These are phyloP conservation scores for Ruditapes philippinarum DNA, from an alignment of 1,140 invertebrate genomes.

Conservation along the genomic window DNA sequence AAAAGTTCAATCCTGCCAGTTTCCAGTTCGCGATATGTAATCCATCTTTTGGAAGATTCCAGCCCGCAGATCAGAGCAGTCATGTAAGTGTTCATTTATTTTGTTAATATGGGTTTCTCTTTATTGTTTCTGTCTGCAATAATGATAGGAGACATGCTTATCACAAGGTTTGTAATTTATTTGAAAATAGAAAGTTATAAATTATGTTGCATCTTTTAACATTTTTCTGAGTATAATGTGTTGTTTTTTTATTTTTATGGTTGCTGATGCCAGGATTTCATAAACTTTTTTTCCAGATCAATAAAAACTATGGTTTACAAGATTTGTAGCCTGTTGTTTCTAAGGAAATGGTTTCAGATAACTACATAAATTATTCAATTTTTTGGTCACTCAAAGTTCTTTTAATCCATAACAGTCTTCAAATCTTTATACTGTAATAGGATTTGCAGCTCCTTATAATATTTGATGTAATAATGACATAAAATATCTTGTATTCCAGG, in stretches of 20 bases:
- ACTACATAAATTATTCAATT: background rate
- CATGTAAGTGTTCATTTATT: constrained; percentile 23
- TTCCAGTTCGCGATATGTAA: background rate
- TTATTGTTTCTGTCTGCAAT: background rate
- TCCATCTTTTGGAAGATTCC: constrained; percentile 21
- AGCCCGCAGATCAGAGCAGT: background rate
- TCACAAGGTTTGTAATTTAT: background rate
- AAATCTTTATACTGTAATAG: background rate
- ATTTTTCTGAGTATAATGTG: background rate
- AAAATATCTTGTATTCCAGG: constrained; percentile 14
- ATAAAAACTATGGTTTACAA: constrained; percentile 3
- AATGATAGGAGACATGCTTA: background rate
- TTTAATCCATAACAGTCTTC: background rate
- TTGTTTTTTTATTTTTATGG: background rate
- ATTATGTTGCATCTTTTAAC: background rate
- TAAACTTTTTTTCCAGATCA: constrained; percentile 2
- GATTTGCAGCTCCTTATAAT: background rate
- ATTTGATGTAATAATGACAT: background rate
- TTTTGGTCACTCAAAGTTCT: background rate
- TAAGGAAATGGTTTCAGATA: background rate
- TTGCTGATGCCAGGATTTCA: background rate
- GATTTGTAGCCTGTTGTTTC: background rate
- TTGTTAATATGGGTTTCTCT: background rate
- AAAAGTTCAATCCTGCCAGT: background rate
- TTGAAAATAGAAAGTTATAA: background rate